phyloP scores from a whole-genome alignment of 2,113 vertebrate genomes.

The Hystrix brachyura region DNA sequence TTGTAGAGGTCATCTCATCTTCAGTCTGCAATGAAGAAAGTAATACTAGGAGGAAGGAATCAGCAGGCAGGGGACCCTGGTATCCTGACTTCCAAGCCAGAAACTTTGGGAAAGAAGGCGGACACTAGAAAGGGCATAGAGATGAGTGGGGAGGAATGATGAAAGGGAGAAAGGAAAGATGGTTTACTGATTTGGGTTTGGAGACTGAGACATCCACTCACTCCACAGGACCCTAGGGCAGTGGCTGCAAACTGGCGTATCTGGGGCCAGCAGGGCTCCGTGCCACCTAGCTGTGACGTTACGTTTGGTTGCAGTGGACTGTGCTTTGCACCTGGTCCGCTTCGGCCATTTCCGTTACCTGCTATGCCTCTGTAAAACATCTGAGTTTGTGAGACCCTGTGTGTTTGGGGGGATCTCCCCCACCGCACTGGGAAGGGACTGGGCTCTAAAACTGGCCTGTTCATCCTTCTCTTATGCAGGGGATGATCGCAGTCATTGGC shows the following conservation, averaged over 20 bases:
- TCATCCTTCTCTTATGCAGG: constrained; percentile 66
- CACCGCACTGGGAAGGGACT: not conserved
- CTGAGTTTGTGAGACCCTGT: not conserved
- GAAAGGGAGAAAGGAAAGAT: not conserved
- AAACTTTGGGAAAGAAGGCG: not conserved
- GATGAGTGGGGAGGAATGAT: not conserved
- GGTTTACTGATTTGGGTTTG: not conserved
- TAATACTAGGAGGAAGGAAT: not conserved
- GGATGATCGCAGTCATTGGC: constrained; percentile 67
- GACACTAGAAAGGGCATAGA: not conserved
- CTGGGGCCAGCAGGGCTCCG: not conserved
- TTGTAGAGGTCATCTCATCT: too few relatives aligned
- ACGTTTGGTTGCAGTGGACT: not conserved
- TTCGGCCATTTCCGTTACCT: not conserved
- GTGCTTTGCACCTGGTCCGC: not conserved
- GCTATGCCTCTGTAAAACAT: not conserved
- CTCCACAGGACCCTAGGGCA: not conserved
- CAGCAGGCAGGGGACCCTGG: not conserved
- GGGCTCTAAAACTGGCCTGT: not conserved
- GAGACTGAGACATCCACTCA: not conserved
- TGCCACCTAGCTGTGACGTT: not conserved
- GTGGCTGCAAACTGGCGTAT: not conserved
- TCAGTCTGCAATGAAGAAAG: not conserved
- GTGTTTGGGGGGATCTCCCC: too few relatives aligned
- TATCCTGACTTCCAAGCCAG: not conserved